These are phyloP conservation scores for Danio choprae DNA, from an alignment of 2,797 vertebrate species.

Conservation along the genomic window DNA sequence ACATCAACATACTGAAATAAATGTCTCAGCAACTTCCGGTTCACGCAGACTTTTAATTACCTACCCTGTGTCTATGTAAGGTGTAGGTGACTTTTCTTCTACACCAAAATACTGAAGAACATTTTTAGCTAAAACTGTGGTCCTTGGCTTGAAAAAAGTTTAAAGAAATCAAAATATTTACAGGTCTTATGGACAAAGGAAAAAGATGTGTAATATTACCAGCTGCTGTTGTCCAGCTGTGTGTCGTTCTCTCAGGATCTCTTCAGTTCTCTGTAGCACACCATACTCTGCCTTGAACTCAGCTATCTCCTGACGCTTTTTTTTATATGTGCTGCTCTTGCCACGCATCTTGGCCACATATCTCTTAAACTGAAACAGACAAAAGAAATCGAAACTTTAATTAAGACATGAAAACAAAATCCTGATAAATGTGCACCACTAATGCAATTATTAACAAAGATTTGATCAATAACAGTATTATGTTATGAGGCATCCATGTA, in stretches of 20 bases:
- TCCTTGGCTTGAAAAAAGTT: neutral
- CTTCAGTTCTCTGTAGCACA: constrained; percentile 91
- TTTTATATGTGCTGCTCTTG: constrained; percentile 90
- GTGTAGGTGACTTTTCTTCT: too few relatives aligned
- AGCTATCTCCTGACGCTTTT: constrained; percentile 88
- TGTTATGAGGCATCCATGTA: too few relatives aligned
- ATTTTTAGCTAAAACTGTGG: too few relatives aligned
- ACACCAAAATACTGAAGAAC: too few relatives aligned
- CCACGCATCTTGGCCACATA: constrained; percentile 90
- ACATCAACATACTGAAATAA: too few relatives aligned
- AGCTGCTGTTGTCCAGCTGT: constrained; percentile 86
- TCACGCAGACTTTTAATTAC: too few relatives aligned
- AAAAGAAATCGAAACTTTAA: neutral
- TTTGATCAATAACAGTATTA: too few relatives aligned
- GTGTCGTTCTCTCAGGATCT: constrained; percentile 87
- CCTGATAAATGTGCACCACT: too few relatives aligned
- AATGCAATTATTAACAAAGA: too few relatives aligned
- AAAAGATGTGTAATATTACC: constrained; percentile 75
- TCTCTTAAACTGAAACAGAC: constrained; percentile 85
- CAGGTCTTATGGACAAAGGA: neutral
- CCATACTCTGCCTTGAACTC: constrained; percentile 89
- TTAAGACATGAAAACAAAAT: neutral
- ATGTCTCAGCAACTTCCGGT: too few relatives aligned
- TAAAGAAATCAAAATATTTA: neutral
- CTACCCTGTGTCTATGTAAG: too few relatives aligned